These are phyloP conservation scores for Papilio dardanus DNA, from an alignment of 1,140 invertebrate genomes.

Conservation along the genomic window DNA sequence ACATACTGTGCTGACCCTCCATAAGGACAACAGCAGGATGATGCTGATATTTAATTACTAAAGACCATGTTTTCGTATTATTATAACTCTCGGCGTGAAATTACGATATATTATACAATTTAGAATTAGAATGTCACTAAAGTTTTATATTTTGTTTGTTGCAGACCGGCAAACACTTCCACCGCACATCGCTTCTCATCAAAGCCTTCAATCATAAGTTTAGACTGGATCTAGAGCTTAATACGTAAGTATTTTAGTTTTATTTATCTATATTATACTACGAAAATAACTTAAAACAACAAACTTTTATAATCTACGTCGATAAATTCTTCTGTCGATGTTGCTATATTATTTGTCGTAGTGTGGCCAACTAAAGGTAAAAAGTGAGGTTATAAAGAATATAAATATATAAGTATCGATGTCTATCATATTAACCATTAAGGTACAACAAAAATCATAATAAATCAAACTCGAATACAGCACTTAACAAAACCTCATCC, in stretches of 20 bases:
- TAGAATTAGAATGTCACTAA: not conserved
- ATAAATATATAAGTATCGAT: not conserved
- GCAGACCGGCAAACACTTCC: conserved; percentile 95
- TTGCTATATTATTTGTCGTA: too few relatives aligned
- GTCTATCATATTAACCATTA: not conserved
- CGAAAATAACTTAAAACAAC: too few relatives aligned
- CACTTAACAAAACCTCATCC: not conserved
- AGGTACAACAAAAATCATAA: conserved; percentile 9
- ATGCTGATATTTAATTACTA: not conserved
- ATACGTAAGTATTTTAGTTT: conserved; percentile 90
- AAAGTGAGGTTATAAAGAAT: conserved; percentile 1
- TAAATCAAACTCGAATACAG: conserved; percentile 16
- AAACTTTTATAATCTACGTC: too few relatives aligned
- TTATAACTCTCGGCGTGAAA: not conserved
- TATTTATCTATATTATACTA: conserved; percentile 1
- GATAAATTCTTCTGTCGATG: too few relatives aligned
- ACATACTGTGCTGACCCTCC: too few relatives aligned
- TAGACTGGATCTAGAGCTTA: conserved; percentile 96
- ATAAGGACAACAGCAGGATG: too few relatives aligned
- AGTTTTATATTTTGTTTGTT: conserved; percentile 80
- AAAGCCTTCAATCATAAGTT: conserved; percentile 98
- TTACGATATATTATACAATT: not conserved
- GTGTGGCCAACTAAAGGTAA: not conserved
- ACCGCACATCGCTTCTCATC: conserved; percentile 96
- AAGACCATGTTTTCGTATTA: not conserved